A percentile compares a stretch with the other conserved stretches of the same genome.
Evolutionary conservation across 2,888 invertebrate genomes (phyloP).

Genomic region (Cyclophora albipunctata): DNA sequence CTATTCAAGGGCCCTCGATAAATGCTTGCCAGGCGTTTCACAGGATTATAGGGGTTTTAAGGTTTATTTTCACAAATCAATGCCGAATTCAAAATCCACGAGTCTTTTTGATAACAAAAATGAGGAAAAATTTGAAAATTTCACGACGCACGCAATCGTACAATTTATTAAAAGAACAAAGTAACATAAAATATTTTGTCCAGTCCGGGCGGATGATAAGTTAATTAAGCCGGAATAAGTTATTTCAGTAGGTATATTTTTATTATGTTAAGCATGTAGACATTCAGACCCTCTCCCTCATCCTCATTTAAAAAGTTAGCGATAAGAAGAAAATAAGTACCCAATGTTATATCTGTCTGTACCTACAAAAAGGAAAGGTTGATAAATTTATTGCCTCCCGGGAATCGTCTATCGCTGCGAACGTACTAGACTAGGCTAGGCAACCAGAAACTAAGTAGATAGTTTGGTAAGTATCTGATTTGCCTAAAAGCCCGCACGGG

Average conservation of each 20-base stretch:
- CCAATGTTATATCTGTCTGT: too few species aligned
- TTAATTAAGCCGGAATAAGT: conserved; percentile 9
- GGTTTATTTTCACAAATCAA: too few species aligned
- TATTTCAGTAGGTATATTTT: neutral
- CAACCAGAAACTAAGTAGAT: conserved; percentile 2
- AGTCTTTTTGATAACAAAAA: too few species aligned
- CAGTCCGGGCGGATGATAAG: conserved; percentile 6
- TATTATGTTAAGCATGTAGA: too few species aligned
- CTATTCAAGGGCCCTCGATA: conserved; percentile 8
- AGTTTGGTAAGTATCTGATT: conserved; percentile 17
- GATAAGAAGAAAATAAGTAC: neutral
- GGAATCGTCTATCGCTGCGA: conserved; percentile 19
- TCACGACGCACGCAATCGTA: neutral
- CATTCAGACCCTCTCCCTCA: too few species aligned
- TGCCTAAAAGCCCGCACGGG: conserved; percentile 21
- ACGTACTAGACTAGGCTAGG: conserved; percentile 11
- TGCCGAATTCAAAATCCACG: too few species aligned
- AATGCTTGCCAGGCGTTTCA: conserved; percentile 5
- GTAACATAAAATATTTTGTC: conserved; percentile 5
- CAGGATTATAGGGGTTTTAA: neutral
- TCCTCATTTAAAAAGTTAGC: too few species aligned
- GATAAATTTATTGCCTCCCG: conserved; percentile 11
- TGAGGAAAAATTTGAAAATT: neutral
- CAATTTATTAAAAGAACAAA: conserved; percentile 1
- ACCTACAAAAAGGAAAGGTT: too few species aligned